Conservation (phyloP, 2,797 vertebrate genomes). For the Sebastes cheni region DNA sequence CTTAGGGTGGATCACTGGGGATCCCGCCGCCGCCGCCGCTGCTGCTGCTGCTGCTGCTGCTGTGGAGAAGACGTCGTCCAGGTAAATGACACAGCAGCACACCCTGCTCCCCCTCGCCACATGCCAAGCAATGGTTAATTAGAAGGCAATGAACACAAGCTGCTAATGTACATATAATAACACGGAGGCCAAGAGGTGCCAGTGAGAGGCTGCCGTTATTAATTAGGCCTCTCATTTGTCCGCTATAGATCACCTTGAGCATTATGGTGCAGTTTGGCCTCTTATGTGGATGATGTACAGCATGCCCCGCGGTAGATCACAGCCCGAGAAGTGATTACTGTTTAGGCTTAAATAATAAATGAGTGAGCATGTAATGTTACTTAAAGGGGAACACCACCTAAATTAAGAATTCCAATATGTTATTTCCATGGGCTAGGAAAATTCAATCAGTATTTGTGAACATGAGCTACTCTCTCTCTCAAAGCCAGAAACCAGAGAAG, state of each 20-base stretch:
- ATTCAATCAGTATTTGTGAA: background rate
- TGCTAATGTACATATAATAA: conserved; percentile 76
- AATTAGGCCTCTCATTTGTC: conserved; percentile 71
- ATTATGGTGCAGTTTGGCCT: conserved; percentile 33
- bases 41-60: background rate
- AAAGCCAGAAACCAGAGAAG: too few species aligned
- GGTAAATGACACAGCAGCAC: conserved; percentile 15
- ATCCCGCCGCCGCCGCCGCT: conserved; percentile 20
- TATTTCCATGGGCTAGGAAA: background rate
- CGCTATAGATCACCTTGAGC: conserved; percentile 72
- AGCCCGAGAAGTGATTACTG: conserved; percentile 38
- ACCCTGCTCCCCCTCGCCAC: background rate
- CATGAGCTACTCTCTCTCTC: too few species aligned
- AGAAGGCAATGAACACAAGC: conserved; percentile 68
- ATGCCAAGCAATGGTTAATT: conserved; percentile 66
- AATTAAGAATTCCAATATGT: background rate
- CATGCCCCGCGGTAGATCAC: conserved; percentile 35
- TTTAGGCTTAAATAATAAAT: conserved; percentile 51
- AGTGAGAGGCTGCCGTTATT: conserved; percentile 56
- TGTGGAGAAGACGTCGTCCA: conserved; percentile 14
- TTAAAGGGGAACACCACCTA: background rate
- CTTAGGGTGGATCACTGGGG: conserved; percentile 36
- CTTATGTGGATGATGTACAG: conserved; percentile 44
- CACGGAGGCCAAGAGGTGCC: conserved; percentile 59
- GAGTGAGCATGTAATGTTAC: conserved; percentile 12